phyloP scores from a whole-genome alignment of 1,140 invertebrate species.

The Ridgeia piscesae region DNA sequence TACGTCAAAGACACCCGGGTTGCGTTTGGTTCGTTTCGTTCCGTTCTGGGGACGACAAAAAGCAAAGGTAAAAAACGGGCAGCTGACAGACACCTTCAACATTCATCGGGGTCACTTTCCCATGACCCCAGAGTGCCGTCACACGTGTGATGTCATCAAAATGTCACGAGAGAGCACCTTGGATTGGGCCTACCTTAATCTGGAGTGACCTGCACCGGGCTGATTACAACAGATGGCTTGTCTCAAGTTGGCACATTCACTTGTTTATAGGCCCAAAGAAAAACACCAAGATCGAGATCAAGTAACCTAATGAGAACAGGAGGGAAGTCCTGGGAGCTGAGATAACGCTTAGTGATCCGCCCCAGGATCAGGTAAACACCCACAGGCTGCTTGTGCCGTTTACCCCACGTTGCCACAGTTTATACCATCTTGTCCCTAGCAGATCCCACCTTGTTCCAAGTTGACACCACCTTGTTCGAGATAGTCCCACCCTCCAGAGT shows the following conservation, averaged over 20 bases:
- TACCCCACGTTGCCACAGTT: not conserved
- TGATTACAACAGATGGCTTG: constrained; percentile 1
- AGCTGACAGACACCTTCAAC: not conserved
- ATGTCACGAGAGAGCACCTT: not conserved
- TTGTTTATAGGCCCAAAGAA: not conserved
- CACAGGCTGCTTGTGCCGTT: not conserved
- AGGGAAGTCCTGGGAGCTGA: not conserved
- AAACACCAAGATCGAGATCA: not conserved
- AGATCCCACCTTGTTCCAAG: not conserved
- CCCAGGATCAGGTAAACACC: not conserved
- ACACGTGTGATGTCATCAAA: not conserved
- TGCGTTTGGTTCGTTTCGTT: not conserved
- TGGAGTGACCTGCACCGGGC: not conserved
- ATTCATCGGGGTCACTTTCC: not conserved
- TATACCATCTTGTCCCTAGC: not conserved
- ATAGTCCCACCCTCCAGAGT: too few species aligned
- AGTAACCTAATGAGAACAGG: not conserved
- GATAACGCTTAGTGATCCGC: not conserved
- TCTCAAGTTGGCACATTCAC: not conserved
- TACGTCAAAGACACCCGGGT: not conserved
- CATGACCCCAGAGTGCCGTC: not conserved
- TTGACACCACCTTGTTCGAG: not conserved
- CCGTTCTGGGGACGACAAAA: not conserved
- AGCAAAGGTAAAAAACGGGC: not conserved
- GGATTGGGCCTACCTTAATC: not conserved